Percentiles rank a stretch among this genome's conserved stretches.
phyloP scores from a whole-genome alignment of 2,888 invertebrate genomes.

The Altica lythri region DNA sequence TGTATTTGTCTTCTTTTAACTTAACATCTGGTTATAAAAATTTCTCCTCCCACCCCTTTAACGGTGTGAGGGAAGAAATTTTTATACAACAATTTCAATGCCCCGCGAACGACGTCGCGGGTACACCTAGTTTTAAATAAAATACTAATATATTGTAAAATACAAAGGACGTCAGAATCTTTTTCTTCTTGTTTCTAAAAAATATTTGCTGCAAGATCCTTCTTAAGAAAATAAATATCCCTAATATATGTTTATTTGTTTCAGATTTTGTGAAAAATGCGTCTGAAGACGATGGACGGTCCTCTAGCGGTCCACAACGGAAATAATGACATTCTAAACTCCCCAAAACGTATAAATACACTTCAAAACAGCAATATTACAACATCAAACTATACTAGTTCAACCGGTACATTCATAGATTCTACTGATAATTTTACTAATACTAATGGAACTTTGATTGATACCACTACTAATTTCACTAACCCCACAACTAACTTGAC shows the following conservation, averaged over 20 bases:
- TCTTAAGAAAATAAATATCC: too few species aligned
- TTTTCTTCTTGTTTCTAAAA: too few species aligned
- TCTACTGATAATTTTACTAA: slow-evolving; percentile 11
- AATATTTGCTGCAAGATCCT: too few species aligned
- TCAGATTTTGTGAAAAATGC: slow-evolving; percentile 53
- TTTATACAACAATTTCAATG: too few species aligned
- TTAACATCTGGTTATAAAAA: too few species aligned
- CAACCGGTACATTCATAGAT: slow-evolving; percentile 2
- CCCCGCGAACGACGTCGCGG: too few species aligned
- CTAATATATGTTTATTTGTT: slow-evolving; percentile 46
- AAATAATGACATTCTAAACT: slow-evolving; percentile 52
- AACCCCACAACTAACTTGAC: slow-evolving; percentile 6
- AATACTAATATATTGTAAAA: too few species aligned
- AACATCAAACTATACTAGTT: slow-evolving; percentile 21
- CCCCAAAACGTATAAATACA: slow-evolving; percentile 56
- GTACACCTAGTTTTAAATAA: too few species aligned
- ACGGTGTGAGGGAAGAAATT: too few species aligned
- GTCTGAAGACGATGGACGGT: slow-evolving; percentile 56
- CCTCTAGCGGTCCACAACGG: slow-evolving; percentile 55
- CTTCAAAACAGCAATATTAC: slow-evolving; percentile 54
- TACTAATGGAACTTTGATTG: background rate
- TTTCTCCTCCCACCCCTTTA: too few species aligned
- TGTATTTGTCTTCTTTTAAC: too few species aligned
- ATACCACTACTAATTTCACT: slow-evolving; percentile 8
- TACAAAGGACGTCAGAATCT: too few species aligned